phyloP scores from a whole-genome alignment of 2,888 invertebrate genomes.

The Hirtodrosophila confusa region DNA sequence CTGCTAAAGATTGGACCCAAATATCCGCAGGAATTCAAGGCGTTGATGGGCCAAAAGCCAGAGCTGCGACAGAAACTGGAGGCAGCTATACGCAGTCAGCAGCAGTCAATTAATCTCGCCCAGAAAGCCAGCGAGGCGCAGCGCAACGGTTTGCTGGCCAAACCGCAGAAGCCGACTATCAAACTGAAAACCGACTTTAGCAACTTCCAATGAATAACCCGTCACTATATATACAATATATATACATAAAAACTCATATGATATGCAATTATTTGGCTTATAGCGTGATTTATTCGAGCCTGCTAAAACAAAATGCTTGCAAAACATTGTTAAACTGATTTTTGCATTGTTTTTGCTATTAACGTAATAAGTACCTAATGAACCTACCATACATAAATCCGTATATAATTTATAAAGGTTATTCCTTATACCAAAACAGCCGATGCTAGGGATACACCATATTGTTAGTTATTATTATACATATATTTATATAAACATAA shows the following conservation, averaged over 20 bases:
- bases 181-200: conserved; percentile 97
- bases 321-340: conserved; percentile 15
- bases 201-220: conserved; percentile 89
- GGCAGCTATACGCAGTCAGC: conserved; percentile 91
- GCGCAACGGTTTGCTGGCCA: conserved; percentile 80
- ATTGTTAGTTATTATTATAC: conserved; percentile 71
- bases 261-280: conserved; percentile 25
- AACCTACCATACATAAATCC: conserved; percentile 24
- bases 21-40: conserved; percentile 97
- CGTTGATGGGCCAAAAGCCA: conserved; percentile 92
- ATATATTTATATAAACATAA: conserved; percentile 33
- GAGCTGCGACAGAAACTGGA: conserved; percentile 93
- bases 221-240: not conserved
- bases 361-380: conserved; percentile 55
- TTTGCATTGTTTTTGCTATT: conserved; percentile 43
- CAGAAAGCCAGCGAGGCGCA: conserved; percentile 85
- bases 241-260: not conserved
- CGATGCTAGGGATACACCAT: conserved; percentile 31
- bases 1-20: conserved; percentile 96
- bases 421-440: conserved; percentile 19
- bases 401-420: conserved; percentile 26
- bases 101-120: conserved; percentile 85
- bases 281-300: conserved; percentile 33
- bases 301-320: conserved; percentile 32
- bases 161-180: conserved; percentile 89